Conservation (phyloP, 2,113 vertebrate genomes). For the Anseranas semipalmata region DNA sequence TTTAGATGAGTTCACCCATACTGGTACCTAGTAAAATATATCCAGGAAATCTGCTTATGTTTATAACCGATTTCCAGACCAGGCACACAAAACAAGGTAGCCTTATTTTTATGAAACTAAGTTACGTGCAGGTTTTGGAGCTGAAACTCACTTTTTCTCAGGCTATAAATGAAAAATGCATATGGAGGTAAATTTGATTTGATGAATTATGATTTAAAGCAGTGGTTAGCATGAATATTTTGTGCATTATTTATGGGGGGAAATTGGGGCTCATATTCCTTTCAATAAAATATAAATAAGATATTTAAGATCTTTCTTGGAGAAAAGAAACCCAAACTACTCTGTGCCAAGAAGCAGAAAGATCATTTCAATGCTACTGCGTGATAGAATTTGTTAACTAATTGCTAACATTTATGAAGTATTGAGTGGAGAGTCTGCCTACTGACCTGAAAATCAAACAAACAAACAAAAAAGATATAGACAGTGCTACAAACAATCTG, state of each 20-base stretch:
- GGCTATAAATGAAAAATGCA: background rate
- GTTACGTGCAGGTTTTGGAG: background rate
- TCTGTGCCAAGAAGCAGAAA: background rate
- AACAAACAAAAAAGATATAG: background rate
- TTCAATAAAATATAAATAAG: slow-evolving; percentile 14
- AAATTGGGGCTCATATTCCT: background rate
- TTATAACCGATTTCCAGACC: background rate
- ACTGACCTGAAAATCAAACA: slow-evolving; percentile 56
- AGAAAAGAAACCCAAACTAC: background rate
- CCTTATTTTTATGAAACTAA: background rate
- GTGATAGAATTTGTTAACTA: slow-evolving; percentile 37
- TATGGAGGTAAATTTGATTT: slow-evolving; percentile 12
- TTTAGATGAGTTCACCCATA: background rate
- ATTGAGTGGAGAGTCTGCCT: slow-evolving; percentile 47
- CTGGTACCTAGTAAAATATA: background rate
- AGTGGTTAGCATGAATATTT: background rate
- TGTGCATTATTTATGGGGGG: background rate
- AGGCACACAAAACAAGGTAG: background rate
- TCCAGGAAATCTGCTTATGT: background rate
- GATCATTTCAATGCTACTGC: background rate
- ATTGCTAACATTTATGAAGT: slow-evolving; percentile 62
- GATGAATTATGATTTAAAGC: background rate
- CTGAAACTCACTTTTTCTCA: background rate
- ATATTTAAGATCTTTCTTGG: background rate
- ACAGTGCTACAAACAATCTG: background rate